These are phyloP conservation scores for Helicoverpa zea DNA, from an alignment of 1,140 invertebrate genomes.

Conservation along the genomic window DNA sequence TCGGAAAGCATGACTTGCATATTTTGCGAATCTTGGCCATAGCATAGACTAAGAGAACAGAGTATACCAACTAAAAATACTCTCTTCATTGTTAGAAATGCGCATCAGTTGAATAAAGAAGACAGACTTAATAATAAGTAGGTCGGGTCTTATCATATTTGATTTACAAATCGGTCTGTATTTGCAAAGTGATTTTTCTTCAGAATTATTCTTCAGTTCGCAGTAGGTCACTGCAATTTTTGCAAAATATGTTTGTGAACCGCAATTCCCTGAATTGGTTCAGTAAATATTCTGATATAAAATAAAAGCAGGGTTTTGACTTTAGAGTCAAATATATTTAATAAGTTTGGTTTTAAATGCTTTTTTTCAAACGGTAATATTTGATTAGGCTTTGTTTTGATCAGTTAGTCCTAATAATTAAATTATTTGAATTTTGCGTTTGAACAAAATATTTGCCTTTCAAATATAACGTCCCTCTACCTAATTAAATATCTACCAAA, in stretches of 20 bases:
- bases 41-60: background rate
- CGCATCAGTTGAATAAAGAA: background rate
- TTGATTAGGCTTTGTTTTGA: no score
- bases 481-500: no score
- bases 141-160: background rate
- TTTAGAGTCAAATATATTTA: background rate
- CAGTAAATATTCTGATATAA: background rate
- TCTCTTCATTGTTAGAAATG: background rate
- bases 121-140: background rate
- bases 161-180: slow-evolving; percentile 3
- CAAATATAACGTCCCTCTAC: no score
- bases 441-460: no score
- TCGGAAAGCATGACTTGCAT: slow-evolving; percentile 55
- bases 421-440: no score
- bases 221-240: slow-evolving; percentile 23
- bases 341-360: no score
- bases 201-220: slow-evolving; percentile 13
- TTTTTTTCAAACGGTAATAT: no score
- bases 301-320: background rate
- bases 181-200: slow-evolving; percentile 5
- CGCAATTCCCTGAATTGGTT: background rate
- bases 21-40: slow-evolving; percentile 1
- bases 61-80: background rate
- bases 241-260: slow-evolving; percentile 33
- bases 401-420: no score